A percentile compares a stretch with the other conserved stretches of the same genome.
Conservation (phyloP, 1,140 invertebrate species). For the Eriocheir sinensis region DNA sequence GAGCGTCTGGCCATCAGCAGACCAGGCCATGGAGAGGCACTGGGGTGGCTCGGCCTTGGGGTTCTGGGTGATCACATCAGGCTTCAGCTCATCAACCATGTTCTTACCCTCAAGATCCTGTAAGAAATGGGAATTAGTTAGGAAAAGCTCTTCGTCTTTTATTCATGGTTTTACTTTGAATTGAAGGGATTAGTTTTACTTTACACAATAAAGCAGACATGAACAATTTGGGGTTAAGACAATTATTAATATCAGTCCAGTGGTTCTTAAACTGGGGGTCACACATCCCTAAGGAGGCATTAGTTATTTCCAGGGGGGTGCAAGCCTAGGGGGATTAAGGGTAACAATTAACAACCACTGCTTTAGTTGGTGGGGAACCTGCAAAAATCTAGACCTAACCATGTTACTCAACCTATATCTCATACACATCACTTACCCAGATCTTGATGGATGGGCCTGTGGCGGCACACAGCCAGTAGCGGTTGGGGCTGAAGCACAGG, state of each 20-base stretch:
- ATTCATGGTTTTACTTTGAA: no score
- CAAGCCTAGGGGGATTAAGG: no score
- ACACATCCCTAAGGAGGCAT: no score
- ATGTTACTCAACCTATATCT: no score
- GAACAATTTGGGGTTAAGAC: no score
- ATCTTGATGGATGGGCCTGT: constrained; percentile 99
- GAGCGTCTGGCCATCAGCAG: constrained; percentile 98
- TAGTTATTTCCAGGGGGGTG: no score
- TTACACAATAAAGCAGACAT: no score
- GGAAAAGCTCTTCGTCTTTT: not conserved
- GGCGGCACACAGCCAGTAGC: constrained; percentile 99
- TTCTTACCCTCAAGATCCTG: constrained; percentile 99
- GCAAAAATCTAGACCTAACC: no score
- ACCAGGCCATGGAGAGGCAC: constrained; percentile 99
- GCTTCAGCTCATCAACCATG: constrained; percentile 98
- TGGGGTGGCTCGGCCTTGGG: constrained; percentile 94
- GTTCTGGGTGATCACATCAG: constrained; percentile 91
- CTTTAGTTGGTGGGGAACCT: no score
- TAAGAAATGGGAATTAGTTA: constrained; percentile 72
- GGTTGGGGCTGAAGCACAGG: constrained; percentile 99
- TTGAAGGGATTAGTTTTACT: no score
- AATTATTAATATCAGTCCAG: no score
- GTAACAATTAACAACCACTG: constrained; percentile 29
- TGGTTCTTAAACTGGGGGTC: no score
- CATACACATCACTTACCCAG: constrained; percentile 87